Base-by-base conservation (phyloP, 2,113 vertebrate species). In the Naja naja region DNA sequence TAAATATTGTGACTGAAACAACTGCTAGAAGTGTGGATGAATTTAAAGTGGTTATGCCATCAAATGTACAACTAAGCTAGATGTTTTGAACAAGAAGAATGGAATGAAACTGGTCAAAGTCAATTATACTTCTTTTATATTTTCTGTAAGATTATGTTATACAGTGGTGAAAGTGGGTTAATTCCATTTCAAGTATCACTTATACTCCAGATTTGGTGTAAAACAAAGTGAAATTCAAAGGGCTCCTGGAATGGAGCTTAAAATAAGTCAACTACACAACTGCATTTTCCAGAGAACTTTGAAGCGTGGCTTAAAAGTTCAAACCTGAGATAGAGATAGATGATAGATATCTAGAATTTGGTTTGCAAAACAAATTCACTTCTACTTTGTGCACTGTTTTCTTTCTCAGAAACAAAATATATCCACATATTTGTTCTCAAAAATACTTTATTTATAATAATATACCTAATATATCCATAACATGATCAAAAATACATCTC, bases 361-460 rank as follows among this genome's bases (percentile, higher is more conserved):
- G 7, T 23, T 55, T 16, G 20, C 74, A 12, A 90, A 43, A 6
- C 1, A 23, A 22, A 39, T 85, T 55, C 30, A 49, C 54, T 60
- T 64, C 52, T 53, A 90, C 18, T 18, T 88, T 74, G n/a, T 34
- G 54, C 47, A 34, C 18, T 16, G 25, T 47, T 0, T 18, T 47
- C 43, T 85, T 30, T 39, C 85, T 49, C 52, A 20, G 3, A 9
- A 90, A 49, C 10, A 90, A 69, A 47, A 93, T 0, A 7, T 11
- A 3, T 87, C 12, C 7, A 25, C 0, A 52, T 2, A 4, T 90
- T 96, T 95, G 89, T 96, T 97, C 97, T 94, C 96, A 97, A 98
- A 98, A 98, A 98, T 98, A 98, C 12, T 98, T 98, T 98, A 98
- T 98, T 98, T 97, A 95, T 97, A 97, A 97, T 96, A 98, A 98